These are phyloP conservation scores for Nothoprocta pentlandii DNA, from an alignment of 2,113 vertebrate species.

Conservation along the genomic window DNA sequence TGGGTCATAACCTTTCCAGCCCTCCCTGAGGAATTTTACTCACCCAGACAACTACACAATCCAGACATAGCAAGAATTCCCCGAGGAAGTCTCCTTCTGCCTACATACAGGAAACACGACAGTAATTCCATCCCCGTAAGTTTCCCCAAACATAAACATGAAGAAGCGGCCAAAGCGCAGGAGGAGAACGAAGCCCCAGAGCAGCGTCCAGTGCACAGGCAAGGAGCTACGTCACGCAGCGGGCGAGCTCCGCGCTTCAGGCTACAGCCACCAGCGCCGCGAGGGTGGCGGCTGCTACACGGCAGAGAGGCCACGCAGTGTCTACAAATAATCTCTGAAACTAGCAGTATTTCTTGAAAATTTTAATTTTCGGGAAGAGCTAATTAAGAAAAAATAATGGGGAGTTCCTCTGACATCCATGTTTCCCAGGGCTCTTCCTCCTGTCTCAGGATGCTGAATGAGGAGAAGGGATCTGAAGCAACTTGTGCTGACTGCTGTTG, in stretches of 20 bases:
- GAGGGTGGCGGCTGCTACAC: neutral
- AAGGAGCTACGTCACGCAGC: slow-evolving; percentile 46
- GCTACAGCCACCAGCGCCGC: slow-evolving; percentile 14
- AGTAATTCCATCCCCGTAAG: slow-evolving; percentile 51
- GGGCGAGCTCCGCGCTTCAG: slow-evolving; percentile 6
- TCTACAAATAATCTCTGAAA: neutral
- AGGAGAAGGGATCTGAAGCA: neutral
- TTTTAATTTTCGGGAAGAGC: neutral
- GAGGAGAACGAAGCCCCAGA: slow-evolving; percentile 36
- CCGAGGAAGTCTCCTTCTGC: slow-evolving; percentile 8
- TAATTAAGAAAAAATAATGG: neutral
- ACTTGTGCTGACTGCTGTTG: neutral
- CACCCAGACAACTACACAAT: slow-evolving; percentile 46
- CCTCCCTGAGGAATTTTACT: slow-evolving; percentile 60
- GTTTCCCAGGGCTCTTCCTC: neutral
- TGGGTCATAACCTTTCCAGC: slow-evolving; percentile 18
- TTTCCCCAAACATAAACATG: slow-evolving; percentile 54
- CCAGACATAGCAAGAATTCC: slow-evolving; percentile 63
- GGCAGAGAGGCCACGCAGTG: neutral
- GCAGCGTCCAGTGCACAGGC: slow-evolving; percentile 45
- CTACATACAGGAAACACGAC: slow-evolving; percentile 51
- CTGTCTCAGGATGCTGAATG: neutral
- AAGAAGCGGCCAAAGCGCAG: slow-evolving; percentile 13
- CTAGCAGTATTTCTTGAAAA: neutral
- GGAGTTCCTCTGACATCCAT: neutral